phyloP scores from a whole-genome alignment of 2,888 invertebrate genomes.

The Gastrophysa polygoni region DNA sequence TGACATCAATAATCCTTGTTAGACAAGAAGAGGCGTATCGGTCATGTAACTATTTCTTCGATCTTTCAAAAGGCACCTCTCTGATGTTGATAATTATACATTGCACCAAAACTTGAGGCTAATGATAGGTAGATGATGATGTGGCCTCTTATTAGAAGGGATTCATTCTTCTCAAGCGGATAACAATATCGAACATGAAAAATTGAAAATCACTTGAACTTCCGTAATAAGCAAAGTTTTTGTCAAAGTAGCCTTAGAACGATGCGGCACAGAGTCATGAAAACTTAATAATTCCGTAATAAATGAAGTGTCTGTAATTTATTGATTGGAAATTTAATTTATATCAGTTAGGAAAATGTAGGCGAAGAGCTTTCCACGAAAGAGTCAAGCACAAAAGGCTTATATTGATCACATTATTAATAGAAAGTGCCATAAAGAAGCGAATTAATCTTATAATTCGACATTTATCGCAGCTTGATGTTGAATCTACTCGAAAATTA shows the following conservation, averaged over 20 bases:
- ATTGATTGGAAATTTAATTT: slow-evolving; percentile 40
- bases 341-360: neutral
- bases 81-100: too few relatives aligned
- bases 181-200: slow-evolving; percentile 6
- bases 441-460: slow-evolving; percentile 15
- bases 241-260: neutral
- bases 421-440: slow-evolving; percentile 15
- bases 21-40: too few relatives aligned
- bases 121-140: too few relatives aligned
- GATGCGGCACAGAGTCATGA: slow-evolving; percentile 25
- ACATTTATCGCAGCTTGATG: slow-evolving; percentile 8
- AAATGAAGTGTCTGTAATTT: slow-evolving; percentile 43
- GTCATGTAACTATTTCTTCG: too few relatives aligned
- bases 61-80: too few relatives aligned
- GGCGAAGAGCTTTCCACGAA: neutral
- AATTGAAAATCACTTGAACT: neutral
- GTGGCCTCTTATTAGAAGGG: too few relatives aligned
- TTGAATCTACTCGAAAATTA: neutral
- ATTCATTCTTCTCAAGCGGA: too few relatives aligned
- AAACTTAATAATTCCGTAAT: slow-evolving; percentile 44
- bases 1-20: too few relatives aligned
- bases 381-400: slow-evolving; percentile 29
- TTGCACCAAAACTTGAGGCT: too few relatives aligned
- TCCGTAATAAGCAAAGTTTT: neutral
- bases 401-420: slow-evolving; percentile 24